Percentiles rank a stretch among this genome's conserved stretches.
Conservation (phyloP, 2,888 invertebrate species). For the Antitype chi region DNA sequence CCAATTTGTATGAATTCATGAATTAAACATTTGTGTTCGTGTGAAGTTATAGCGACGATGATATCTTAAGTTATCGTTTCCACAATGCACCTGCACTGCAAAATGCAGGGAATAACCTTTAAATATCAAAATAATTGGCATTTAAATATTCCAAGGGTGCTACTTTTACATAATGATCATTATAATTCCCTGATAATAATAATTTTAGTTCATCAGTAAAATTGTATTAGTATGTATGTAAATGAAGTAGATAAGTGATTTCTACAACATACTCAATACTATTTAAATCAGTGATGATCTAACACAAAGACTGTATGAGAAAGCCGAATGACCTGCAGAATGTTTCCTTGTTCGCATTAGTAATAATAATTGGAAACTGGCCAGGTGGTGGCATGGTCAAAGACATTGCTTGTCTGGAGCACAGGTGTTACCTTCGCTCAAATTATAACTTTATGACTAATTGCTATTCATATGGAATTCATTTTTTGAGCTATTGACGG, state of each 20-base stretch:
- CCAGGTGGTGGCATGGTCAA: slow-evolving; percentile 76
- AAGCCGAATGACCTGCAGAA: slow-evolving; percentile 61
- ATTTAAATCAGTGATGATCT: slow-evolving; percentile 40
- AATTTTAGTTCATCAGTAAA: not conserved
- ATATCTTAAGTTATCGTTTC: not conserved
- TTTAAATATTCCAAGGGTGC: slow-evolving; percentile 1
- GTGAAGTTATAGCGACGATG: not conserved
- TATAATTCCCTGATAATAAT: not conserved
- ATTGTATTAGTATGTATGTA: not conserved
- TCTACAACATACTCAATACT: not conserved
- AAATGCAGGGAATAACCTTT: slow-evolving; percentile 1
- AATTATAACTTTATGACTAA: slow-evolving; percentile 43
- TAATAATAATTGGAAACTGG: slow-evolving; percentile 69
- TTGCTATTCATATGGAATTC: not conserved
- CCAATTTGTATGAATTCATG: not conserved
- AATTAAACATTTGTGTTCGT: slow-evolving; percentile 19
- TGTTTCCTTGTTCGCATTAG: slow-evolving; percentile 68
- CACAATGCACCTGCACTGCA: slow-evolving; percentile 24
- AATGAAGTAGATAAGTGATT: slow-evolving; percentile 7
- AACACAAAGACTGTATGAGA: slow-evolving; percentile 45
- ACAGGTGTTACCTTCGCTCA: slow-evolving; percentile 52
- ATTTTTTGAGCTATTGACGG: not conserved
- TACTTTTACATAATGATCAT: not conserved
- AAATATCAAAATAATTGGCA: slow-evolving; percentile 22
- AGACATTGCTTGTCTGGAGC: slow-evolving; percentile 55